These are phyloP conservation scores for Neoascia interrupta DNA, from an alignment of 2,888 invertebrate species.

Conservation along the genomic window DNA sequence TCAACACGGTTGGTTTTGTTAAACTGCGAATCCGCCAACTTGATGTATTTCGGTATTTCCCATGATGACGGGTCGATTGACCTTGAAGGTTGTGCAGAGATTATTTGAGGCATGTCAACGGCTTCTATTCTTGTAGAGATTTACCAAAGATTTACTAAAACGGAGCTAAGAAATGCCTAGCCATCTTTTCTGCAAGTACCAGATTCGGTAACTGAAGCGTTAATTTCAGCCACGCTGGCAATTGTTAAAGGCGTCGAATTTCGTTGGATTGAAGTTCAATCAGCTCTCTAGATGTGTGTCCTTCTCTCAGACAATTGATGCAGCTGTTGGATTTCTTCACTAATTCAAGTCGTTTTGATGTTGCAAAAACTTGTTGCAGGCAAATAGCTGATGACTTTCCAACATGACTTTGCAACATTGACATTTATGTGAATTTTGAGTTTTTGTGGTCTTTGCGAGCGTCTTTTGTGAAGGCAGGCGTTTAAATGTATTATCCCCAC, in stretches of 20 bases:
- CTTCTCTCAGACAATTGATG: conserved; percentile 1
- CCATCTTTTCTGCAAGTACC: too few species aligned
- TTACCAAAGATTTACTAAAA: not conserved
- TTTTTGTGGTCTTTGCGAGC: too few species aligned
- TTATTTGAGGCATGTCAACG: not conserved
- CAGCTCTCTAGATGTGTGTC: conserved; percentile 20
- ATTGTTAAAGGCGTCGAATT: not conserved
- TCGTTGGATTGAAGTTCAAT: too few species aligned
- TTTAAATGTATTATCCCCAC: too few species aligned
- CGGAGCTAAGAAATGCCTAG: not conserved
- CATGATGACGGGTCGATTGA: not conserved
- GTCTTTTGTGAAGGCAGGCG: too few species aligned
- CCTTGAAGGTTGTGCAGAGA: not conserved
- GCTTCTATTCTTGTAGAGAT: not conserved
- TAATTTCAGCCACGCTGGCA: not conserved
- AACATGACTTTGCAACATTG: too few species aligned
- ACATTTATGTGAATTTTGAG: too few species aligned
- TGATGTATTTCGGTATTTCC: not conserved
- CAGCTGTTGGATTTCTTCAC: not conserved
- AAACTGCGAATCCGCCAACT: not conserved
- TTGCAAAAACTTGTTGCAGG: too few species aligned
- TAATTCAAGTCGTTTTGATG: not conserved
- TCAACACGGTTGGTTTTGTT: not conserved
- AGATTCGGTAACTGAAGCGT: too few species aligned
- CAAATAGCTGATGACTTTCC: too few species aligned